These are phyloP conservation scores for Leucophenga montana DNA, from an alignment of 2,888 invertebrate species.

Conservation along the genomic window DNA sequence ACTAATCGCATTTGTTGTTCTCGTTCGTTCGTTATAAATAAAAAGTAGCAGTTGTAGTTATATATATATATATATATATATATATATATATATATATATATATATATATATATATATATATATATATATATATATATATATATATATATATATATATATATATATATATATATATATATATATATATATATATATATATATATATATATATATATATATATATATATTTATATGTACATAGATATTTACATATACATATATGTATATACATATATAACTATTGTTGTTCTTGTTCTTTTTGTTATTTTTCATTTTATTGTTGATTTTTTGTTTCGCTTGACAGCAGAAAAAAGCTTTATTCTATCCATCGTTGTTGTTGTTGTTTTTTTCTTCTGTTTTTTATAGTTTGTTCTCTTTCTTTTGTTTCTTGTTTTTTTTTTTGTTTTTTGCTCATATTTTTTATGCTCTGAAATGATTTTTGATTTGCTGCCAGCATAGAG, in stretches of 20 bases:
- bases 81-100: constrained; percentile 29
- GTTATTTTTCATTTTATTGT: constrained; percentile 42
- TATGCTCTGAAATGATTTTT: constrained; percentile 62
- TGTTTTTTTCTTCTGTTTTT: not conserved
- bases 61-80: constrained; percentile 26
- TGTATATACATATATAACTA: constrained; percentile 28
- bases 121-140: constrained; percentile 28
- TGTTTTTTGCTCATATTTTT: constrained; percentile 37
- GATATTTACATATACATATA: constrained; percentile 28
- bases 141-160: constrained; percentile 26
- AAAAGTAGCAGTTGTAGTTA: constrained; percentile 11
- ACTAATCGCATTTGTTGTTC: constrained; percentile 16
- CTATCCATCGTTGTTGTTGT: not conserved
- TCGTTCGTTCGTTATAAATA: not conserved
- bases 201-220: constrained; percentile 28
- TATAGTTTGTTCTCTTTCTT: not conserved
- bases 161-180: constrained; percentile 29
- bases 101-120: constrained; percentile 31
- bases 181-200: constrained; percentile 31
- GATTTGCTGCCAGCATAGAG: constrained; percentile 57
- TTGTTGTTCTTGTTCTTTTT: constrained; percentile 36
- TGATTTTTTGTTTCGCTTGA: constrained; percentile 28
- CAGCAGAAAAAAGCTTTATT: constrained; percentile 6
- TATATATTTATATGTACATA: constrained; percentile 27
- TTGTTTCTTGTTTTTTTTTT: constrained; percentile 39